phyloP scores from a whole-genome alignment of 1,140 invertebrate genomes.

The Neodiprion fabricii region DNA sequence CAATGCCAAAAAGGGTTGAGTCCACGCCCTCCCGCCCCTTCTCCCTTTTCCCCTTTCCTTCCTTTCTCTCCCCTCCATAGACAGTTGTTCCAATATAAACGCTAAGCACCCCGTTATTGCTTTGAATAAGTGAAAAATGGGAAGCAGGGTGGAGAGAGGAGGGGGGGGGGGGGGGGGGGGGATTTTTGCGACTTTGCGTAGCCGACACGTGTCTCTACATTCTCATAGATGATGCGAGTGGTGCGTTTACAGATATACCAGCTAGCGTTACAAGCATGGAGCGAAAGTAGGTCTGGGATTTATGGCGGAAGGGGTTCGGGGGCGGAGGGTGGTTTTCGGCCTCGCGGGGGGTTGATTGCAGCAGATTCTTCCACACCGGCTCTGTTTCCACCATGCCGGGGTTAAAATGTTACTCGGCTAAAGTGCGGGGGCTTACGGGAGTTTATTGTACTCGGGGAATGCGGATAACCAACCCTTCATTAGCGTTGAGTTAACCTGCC shows the following conservation, averaged over 20 bases:
- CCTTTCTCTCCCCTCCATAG: too few relatives aligned
- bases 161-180: too few relatives aligned
- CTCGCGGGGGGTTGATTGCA: not conserved
- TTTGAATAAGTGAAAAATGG: not conserved
- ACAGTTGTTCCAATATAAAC: too few relatives aligned
- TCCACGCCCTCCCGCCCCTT: not conserved
- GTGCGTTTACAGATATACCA: too few relatives aligned
- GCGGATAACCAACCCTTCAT: slow-evolving; percentile 2
- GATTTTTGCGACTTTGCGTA: too few relatives aligned
- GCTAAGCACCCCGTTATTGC: not conserved
- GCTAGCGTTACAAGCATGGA: too few relatives aligned
- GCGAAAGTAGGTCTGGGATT: not conserved
- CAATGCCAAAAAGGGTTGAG: not conserved
- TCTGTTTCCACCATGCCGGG: not conserved
- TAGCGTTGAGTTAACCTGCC: not conserved
- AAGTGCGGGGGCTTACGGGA: slow-evolving; percentile 10
- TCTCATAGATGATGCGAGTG: too few relatives aligned
- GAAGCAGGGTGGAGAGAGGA: too few relatives aligned
- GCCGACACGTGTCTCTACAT: too few relatives aligned
- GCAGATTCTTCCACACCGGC: slow-evolving; percentile 8
- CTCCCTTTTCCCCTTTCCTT: too few relatives aligned
- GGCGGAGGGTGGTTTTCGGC: not conserved
- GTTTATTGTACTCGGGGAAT: slow-evolving; percentile 10
- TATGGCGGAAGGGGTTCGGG: not conserved
- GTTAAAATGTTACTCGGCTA: slow-evolving; percentile 9